A percentile compares a stretch with the other conserved stretches of the same genome.
Conservation (phyloP, 2,888 invertebrate genomes). For the Ormyrus nitidulus region DNA sequence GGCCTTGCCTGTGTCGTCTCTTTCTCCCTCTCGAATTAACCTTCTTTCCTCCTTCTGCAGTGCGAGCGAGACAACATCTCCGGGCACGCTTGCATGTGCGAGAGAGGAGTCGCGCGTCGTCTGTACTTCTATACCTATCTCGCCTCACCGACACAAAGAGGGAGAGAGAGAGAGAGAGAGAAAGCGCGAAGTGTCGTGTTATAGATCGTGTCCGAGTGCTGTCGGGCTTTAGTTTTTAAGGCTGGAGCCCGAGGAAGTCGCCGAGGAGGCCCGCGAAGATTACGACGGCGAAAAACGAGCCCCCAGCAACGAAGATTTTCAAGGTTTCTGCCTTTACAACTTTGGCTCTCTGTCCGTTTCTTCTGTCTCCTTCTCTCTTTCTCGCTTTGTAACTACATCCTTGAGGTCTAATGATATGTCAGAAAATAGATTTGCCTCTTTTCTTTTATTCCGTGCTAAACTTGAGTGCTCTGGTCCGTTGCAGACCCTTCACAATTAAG, state of each 20-base stretch:
- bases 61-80: not conserved
- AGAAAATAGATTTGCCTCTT: constrained; percentile 38
- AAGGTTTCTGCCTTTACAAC: constrained; percentile 16
- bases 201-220: not conserved
- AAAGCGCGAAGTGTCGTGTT: not conserved
- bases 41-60: constrained; percentile 20
- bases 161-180: not conserved
- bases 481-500: too few species aligned
- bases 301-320: constrained; percentile 10
- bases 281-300: not conserved
- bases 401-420: constrained; percentile 42
- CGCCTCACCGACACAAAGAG: not conserved
- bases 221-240: constrained; percentile 5
- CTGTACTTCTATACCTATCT: too few species aligned
- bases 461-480: too few species aligned
- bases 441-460: not conserved
- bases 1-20: constrained; percentile 55
- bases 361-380: not conserved
- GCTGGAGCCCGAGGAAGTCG: constrained; percentile 35
- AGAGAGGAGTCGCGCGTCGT: too few species aligned
- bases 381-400: constrained; percentile 26
- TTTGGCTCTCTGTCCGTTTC: not conserved
- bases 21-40: constrained; percentile 30
- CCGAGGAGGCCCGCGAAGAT: constrained; percentile 26
- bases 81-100: constrained; percentile 16